These are phyloP conservation scores for Eubucco bourcierii DNA, from an alignment of 2,113 vertebrate genomes.

Conservation along the genomic window DNA sequence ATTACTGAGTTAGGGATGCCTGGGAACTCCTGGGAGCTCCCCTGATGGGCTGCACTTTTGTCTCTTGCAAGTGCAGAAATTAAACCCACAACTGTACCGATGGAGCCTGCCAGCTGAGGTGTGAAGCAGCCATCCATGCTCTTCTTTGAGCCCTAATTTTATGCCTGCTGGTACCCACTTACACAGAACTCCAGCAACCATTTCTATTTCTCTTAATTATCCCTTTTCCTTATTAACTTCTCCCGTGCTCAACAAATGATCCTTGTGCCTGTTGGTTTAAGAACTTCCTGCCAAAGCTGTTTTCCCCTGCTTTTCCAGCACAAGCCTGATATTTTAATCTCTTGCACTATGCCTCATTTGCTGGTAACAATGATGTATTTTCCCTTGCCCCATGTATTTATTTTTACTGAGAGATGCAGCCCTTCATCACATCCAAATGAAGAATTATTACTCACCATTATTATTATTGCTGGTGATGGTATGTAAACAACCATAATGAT, in stretches of 20 bases:
- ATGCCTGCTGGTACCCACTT: conserved; percentile 41
- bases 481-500: conserved; percentile 68
- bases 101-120: neutral
- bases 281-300: conserved; percentile 8
- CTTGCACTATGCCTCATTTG: conserved; percentile 65
- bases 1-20: neutral
- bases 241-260: neutral
- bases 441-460: conserved; percentile 65
- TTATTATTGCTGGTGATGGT: conserved; percentile 65
- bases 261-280: conserved; percentile 30
- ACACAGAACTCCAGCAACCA: conserved; percentile 28
- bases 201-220: conserved; percentile 58
- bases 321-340: conserved; percentile 56
- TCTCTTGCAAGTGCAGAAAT: neutral
- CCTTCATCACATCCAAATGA: conserved; percentile 66
- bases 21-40: rapidly evolving
- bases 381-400: conserved; percentile 50
- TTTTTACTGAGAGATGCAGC: conserved; percentile 47
- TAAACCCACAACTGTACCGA: neutral
- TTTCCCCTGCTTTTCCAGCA: neutral
- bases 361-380: conserved; percentile 66
- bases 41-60: neutral
- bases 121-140: neutral
- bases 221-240: conserved; percentile 43
- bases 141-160: conserved; percentile 36